A percentile compares a stretch with the other conserved stretches of the same genome.
phyloP scores from a whole-genome alignment of 2,797 vertebrate species.

The Kryptopterus vitreolus region DNA sequence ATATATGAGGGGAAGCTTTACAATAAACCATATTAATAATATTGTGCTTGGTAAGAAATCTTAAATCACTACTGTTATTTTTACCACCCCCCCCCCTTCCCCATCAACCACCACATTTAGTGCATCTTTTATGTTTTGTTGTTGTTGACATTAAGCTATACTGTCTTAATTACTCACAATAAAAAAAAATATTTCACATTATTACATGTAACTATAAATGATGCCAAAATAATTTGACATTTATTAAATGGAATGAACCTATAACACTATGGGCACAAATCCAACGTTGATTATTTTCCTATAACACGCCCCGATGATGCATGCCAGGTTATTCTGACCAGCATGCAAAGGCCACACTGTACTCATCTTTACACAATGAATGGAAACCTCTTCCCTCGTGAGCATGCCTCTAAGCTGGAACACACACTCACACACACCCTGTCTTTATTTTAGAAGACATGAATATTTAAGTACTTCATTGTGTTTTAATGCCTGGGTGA shows the following conservation, averaged over 20 bases:
- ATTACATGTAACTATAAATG: neutral
- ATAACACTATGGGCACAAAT: neutral
- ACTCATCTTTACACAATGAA: neutral
- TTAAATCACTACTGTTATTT: neutral
- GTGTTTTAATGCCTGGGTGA: neutral
- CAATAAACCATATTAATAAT: neutral
- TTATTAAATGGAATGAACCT: neutral
- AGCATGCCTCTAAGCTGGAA: neutral
- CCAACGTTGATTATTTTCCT: neutral
- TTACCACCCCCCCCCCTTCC: too few species aligned
- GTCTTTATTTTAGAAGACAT: neutral
- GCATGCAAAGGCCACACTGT: slow-evolving; percentile 6
- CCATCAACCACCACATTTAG: neutral
- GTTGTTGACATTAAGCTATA: neutral
- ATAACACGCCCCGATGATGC: neutral
- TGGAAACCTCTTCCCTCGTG: neutral
- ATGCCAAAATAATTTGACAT: neutral
- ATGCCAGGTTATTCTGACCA: slow-evolving; percentile 1
- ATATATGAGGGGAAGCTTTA: neutral
- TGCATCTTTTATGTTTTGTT: neutral
- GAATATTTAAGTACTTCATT: slow-evolving; percentile 6
- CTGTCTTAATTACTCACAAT: neutral
- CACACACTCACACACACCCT: slow-evolving; percentile 8
- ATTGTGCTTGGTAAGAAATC: neutral
- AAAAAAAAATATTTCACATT: neutral